phyloP scores from a whole-genome alignment of 2,113 vertebrate species.

The Serinus canaria region DNA sequence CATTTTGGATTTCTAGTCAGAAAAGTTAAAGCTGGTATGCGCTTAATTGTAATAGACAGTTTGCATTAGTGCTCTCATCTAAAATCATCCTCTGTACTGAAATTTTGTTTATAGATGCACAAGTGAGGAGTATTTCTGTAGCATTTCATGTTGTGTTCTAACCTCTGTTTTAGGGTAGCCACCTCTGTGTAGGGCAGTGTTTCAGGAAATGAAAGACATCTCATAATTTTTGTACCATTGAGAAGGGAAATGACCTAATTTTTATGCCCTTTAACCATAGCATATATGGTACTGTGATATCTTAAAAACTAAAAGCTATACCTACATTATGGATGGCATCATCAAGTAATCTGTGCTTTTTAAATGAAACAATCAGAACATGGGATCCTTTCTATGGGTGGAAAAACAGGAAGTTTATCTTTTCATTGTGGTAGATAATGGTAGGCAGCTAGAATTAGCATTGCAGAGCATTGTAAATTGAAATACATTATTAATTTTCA shows the following conservation, averaged over 20 bases:
- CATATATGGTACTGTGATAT: neutral
- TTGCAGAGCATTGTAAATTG: neutral
- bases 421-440: neutral
- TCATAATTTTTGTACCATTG: neutral
- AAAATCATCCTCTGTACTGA: neutral
- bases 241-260: neutral
- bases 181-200: neutral
- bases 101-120: neutral
- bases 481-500: neutral
- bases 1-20: neutral
- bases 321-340: neutral
- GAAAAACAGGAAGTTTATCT: neutral
- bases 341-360: neutral
- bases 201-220: neutral
- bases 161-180: neutral
- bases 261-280: neutral
- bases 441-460: neutral
- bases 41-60: neutral
- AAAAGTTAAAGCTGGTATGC: neutral
- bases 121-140: neutral
- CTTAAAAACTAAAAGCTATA: neutral
- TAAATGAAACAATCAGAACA: neutral
- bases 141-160: neutral
- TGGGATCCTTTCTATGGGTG: neutral
- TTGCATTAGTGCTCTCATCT: neutral